phyloP scores from a whole-genome alignment of 2,888 invertebrate genomes.

The Cheilosia soror region DNA sequence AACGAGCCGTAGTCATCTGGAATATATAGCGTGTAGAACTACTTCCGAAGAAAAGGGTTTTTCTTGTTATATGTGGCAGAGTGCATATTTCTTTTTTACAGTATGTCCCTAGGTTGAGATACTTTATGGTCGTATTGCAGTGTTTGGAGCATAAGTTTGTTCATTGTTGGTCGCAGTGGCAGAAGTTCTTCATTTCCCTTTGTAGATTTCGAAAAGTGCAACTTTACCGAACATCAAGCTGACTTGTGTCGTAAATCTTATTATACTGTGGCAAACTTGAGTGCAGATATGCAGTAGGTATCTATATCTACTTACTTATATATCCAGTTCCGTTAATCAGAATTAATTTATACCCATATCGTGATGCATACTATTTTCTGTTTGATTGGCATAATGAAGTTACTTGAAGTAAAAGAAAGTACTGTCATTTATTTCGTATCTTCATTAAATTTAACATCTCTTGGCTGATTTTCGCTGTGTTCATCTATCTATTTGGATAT shows the following conservation, averaged over 20 bases:
- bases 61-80: constrained; percentile 22
- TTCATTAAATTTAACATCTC: too few relatives aligned
- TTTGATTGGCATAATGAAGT: too few relatives aligned
- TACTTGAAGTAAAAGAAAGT: too few relatives aligned
- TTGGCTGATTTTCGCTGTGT: too few relatives aligned
- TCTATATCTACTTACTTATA: not conserved
- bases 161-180: constrained; percentile 32
- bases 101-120: constrained; percentile 20
- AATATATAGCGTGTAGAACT: constrained; percentile 31
- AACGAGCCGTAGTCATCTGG: constrained; percentile 7
- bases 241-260: constrained; percentile 35
- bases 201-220: constrained; percentile 27
- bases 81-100: constrained; percentile 10
- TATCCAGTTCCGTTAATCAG: not conserved
- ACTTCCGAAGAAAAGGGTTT: constrained; percentile 41
- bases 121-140: constrained; percentile 56
- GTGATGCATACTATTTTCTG: not conserved
- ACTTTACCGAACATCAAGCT: constrained; percentile 12
- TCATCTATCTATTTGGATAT: too few relatives aligned
- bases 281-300: not conserved
- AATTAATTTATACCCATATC: not conserved
- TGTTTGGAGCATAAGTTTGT: constrained; percentile 37
- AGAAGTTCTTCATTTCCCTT: constrained; percentile 48
- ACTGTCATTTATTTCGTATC: too few relatives aligned
- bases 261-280: constrained; percentile 9